These are phyloP conservation scores for Bos indicus DNA, from an alignment of 2,113 vertebrate species.

Conservation along the genomic window DNA sequence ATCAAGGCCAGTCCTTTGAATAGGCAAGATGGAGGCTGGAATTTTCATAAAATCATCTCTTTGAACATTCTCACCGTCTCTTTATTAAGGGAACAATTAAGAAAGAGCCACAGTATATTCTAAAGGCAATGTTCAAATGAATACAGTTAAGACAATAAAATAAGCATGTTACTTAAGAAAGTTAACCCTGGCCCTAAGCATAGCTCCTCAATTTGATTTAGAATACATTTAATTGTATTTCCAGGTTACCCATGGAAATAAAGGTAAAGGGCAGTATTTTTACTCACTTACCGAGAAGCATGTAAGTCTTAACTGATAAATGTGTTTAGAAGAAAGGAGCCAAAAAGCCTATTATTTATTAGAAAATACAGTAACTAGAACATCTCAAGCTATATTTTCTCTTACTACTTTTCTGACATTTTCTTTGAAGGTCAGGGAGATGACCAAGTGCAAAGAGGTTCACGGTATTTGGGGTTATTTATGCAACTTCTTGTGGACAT, in stretches of 20 bases:
- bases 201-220: neutral
- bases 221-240: constrained; percentile 27
- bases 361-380: constrained; percentile 61
- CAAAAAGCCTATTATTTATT: constrained; percentile 64
- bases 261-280: constrained; percentile 24
- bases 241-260: neutral
- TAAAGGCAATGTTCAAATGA: neutral
- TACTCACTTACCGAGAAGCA: constrained; percentile 32
- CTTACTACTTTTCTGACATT: constrained; percentile 46
- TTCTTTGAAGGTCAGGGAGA: constrained; percentile 49
- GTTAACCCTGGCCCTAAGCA: neutral
- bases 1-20: neutral
- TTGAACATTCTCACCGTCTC: neutral
- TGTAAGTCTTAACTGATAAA: constrained; percentile 66
- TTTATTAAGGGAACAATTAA: neutral
- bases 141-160: neutral
- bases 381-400: constrained; percentile 62
- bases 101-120: neutral
- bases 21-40: neutral
- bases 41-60: neutral
- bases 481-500: constrained; percentile 37
- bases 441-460: constrained; percentile 42
- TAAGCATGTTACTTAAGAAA: neutral
- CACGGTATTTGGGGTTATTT: constrained; percentile 49
- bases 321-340: constrained; percentile 59